phyloP scores from a whole-genome alignment of 2,797 vertebrate species.

The Eurystomus glaucurus region DNA sequence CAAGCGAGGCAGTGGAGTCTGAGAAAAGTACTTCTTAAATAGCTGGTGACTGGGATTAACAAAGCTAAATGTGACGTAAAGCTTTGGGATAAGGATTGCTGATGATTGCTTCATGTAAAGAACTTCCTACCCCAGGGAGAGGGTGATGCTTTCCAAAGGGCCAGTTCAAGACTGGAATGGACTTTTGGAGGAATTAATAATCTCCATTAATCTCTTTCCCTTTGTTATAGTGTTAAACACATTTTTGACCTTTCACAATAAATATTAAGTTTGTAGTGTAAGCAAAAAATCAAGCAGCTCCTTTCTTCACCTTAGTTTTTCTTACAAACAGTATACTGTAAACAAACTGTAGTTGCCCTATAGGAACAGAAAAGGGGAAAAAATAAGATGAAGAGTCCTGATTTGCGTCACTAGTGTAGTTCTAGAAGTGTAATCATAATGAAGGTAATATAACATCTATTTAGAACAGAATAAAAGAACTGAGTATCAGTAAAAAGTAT shows the following conservation, averaged over 20 bases:
- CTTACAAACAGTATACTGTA: neutral
- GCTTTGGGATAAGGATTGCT: neutral
- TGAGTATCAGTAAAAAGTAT: slow-evolving; percentile 8
- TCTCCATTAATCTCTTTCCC: neutral
- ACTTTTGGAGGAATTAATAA: neutral
- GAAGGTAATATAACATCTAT: slow-evolving; percentile 15
- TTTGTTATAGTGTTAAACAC: neutral
- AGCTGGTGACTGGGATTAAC: neutral
- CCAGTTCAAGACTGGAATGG: neutral
- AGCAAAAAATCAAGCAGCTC: neutral
- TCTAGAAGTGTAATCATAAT: neutral
- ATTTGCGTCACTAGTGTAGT: slow-evolving; percentile 13
- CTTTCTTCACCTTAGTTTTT: neutral
- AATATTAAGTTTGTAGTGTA: neutral
- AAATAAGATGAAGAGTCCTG: neutral
- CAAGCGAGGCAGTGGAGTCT: neutral
- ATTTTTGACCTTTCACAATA: neutral
- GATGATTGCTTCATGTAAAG: accelerated
- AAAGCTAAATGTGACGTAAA: neutral
- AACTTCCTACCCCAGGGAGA: neutral
- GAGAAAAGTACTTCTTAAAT: neutral
- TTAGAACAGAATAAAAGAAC: slow-evolving; percentile 23
- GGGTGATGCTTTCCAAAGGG: neutral
- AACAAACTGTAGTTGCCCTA: neutral
- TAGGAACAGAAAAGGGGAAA: neutral